Conservation (phyloP, 2,113 vertebrate genomes). For the Actenoides hombroni region DNA sequence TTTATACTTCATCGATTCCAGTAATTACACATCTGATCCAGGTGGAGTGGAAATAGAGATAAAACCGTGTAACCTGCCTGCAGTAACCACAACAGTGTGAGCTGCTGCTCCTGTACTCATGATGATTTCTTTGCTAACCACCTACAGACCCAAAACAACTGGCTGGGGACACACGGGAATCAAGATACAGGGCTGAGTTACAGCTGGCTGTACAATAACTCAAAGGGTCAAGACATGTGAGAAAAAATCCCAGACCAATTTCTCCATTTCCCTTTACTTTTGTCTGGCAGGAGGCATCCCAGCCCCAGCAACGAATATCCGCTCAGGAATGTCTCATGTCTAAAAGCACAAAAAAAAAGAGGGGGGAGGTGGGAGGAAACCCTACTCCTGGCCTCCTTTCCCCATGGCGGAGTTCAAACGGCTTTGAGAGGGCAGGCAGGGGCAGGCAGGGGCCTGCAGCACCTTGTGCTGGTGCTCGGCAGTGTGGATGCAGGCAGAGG, state of each 20-base stretch:
- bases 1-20: neutral
- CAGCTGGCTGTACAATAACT: neutral
- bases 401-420: neutral
- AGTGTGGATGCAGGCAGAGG: neutral
- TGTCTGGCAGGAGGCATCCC: neutral
- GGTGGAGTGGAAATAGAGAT: neutral
- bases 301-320: neutral
- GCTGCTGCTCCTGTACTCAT: neutral
- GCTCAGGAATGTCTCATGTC: conserved; percentile 10
- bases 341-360: neutral
- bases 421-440: neutral
- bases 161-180: neutral
- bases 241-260: neutral
- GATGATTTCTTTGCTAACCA: neutral
- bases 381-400: neutral
- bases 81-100: neutral
- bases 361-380: neutral
- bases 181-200: neutral
- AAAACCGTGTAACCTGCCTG: neutral
- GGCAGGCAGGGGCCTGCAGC: neutral
- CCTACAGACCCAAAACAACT: neutral
- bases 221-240: neutral
- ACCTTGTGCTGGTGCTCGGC: neutral
- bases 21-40: neutral
- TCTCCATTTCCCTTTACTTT: neutral